Conservation (phyloP, 1,140 invertebrate genomes). For the Drosophila varians region DNA sequence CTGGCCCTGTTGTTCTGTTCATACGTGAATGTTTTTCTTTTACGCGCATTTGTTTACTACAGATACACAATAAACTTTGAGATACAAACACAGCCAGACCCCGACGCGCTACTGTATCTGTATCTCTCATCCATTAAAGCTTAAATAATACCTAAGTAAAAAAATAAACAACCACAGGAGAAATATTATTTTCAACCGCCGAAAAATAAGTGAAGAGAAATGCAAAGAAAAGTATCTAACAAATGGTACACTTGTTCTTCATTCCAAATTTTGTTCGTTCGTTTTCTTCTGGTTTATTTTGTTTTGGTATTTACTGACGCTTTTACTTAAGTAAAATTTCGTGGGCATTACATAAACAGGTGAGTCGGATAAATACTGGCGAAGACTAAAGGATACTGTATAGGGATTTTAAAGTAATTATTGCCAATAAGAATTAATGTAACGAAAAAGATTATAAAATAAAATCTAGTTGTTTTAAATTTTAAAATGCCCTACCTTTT, state of each 20-base stretch:
- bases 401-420: background rate
- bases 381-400: conserved; percentile 19
- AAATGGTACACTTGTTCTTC: conserved; percentile 56
- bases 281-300: conserved; percentile 25
- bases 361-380: conserved; percentile 21
- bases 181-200: conserved; percentile 33
- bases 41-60: conserved; percentile 76
- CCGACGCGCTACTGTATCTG: conserved; percentile 24
- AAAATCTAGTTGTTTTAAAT: too few species aligned
- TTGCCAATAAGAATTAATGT: too few species aligned
- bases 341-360: conserved; percentile 66
- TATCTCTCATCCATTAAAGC: conserved; percentile 57
- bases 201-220: conserved; percentile 10
- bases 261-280: conserved; percentile 1
- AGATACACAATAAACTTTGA: conserved; percentile 68
- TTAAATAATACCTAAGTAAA: conserved; percentile 67
- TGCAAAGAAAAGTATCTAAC: conserved; percentile 49
- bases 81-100: conserved; percentile 49
- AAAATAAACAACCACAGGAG: conserved; percentile 43
- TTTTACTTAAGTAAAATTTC: conserved; percentile 62
- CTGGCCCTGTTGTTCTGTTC: conserved; percentile 29
- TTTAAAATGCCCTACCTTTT: background rate
- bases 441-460: too few species aligned
- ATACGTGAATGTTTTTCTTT: conserved; percentile 74
- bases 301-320: conserved; percentile 51